A percentile compares a stretch with the other conserved stretches of the same genome.
Evolutionary conservation across 2,888 invertebrate genomes (phyloP).

Genomic region (Schrankia costaestrigalis): DNA sequence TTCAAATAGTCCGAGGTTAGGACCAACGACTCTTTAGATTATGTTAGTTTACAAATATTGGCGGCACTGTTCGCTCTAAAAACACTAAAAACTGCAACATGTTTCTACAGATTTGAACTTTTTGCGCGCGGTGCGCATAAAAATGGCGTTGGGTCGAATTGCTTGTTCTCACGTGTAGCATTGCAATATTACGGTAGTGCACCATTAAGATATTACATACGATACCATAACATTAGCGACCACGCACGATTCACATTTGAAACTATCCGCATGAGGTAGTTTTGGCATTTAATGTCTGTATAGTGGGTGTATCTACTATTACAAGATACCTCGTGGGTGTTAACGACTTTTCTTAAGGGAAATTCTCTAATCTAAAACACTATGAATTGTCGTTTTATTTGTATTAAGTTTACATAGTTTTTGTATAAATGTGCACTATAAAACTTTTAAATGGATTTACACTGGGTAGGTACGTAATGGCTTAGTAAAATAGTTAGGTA

Average conservation of each 20-base stretch:
- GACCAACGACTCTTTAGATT: too few species aligned
- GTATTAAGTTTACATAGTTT: constrained; percentile 13
- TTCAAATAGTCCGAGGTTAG: too few species aligned
- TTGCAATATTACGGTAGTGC: too few species aligned
- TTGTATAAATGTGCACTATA: not conserved
- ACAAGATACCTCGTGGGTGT: constrained; percentile 40
- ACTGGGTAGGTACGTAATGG: constrained; percentile 3
- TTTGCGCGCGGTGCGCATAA: too few species aligned
- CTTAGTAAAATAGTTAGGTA: too few species aligned
- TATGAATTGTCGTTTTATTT: constrained; percentile 33
- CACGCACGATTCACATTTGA: constrained; percentile 20
- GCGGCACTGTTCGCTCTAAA: too few species aligned
- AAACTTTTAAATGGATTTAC: not conserved
- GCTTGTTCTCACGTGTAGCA: too few species aligned
- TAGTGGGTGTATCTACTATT: constrained; percentile 40
- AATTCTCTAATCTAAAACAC: constrained; percentile 34
- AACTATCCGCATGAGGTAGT: constrained; percentile 33
- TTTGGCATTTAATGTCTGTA: constrained; percentile 47
- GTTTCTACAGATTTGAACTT: too few species aligned
- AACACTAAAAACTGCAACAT: too few species aligned
- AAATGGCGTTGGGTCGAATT: too few species aligned
- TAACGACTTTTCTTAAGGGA: constrained; percentile 41
- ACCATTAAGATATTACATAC: too few species aligned
- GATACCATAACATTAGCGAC: constrained; percentile 21
- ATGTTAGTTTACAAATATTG: too few species aligned